These are phyloP conservation scores for Glaucidium brasilianum DNA, from an alignment of 2,113 vertebrate species.

Conservation along the genomic window DNA sequence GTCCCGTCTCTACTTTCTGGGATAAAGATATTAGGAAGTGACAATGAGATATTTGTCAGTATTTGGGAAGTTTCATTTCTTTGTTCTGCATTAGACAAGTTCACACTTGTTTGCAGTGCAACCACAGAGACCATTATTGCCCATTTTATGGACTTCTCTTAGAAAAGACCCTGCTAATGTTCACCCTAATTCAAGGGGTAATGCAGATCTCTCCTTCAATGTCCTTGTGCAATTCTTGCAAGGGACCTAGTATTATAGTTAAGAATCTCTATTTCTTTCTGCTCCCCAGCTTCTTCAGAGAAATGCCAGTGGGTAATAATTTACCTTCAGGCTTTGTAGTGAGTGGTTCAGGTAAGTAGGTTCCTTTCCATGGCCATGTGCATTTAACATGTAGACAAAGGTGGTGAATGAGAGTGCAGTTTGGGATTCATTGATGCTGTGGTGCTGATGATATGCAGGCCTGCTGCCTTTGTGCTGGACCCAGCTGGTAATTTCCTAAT, in stretches of 20 bases:
- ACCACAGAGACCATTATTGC: neutral
- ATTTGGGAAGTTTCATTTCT: neutral
- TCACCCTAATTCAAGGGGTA: neutral
- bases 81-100: neutral
- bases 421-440: neutral
- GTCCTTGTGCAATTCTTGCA: neutral
- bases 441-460: constrained; percentile 42
- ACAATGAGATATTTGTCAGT: neutral
- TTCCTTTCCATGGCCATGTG: neutral
- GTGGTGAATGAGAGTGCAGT: neutral
- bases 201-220: neutral
- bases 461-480: neutral
- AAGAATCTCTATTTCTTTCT: neutral
- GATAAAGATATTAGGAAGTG: neutral
- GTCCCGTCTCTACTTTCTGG: neutral
- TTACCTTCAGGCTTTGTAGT: neutral
- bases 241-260: neutral
- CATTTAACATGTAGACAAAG: neutral
- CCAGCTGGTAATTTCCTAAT: constrained; percentile 47
- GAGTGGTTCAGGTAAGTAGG: neutral
- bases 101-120: neutral
- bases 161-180: neutral
- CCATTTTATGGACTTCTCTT: neutral
- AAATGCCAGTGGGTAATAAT: neutral
- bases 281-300: neutral